phyloP scores from a whole-genome alignment of 1,140 invertebrate species.

The Bombus superbus region DNA sequence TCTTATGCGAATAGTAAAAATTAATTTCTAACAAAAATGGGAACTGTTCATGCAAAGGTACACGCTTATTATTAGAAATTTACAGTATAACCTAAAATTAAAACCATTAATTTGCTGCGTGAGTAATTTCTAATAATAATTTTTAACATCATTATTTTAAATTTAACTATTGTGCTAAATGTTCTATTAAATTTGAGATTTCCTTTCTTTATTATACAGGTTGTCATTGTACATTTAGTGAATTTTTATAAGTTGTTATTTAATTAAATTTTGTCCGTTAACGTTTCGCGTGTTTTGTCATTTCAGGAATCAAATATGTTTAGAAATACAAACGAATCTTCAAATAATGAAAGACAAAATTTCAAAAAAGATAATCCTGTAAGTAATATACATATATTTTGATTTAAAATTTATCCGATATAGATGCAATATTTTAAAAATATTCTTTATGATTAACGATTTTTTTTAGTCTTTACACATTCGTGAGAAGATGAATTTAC shows the following conservation, averaged over 20 bases:
- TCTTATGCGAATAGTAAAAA: not conserved
- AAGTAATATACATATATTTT: conserved; percentile 19
- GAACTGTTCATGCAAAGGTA: conserved; percentile 81
- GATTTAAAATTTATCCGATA: not conserved
- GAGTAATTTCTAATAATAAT: conserved; percentile 71
- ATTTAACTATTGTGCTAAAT: not conserved
- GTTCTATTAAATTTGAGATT: not conserved
- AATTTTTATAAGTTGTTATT: not conserved
- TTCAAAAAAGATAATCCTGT: conserved; percentile 12
- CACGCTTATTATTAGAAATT: conserved; percentile 55
- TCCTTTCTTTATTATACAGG: not conserved
- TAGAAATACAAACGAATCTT: conserved; percentile 21
- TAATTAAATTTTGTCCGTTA: not conserved
- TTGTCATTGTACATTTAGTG: not conserved
- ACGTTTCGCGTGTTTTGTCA: conserved; percentile 1
- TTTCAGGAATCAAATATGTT: conserved; percentile 55
- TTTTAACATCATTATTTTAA: conserved; percentile 2
- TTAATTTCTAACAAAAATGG: conserved; percentile 70
- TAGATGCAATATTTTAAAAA: not conserved
- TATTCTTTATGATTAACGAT: not conserved
- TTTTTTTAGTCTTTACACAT: conserved; percentile 39
- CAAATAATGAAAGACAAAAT: conserved; percentile 8
- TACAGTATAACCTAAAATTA: conserved; percentile 66
- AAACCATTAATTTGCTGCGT: conserved; percentile 48
- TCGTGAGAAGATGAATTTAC: conserved; percentile 37